Evolutionary conservation across 2,113 vertebrate genomes (phyloP).

Genomic region (human (Homo sapiens)): GRCh38 chr9:32173001-32173500

Average conservation of each 20-base stretch:
- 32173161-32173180: not conserved
- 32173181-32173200: rapidly evolving
- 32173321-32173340: not conserved
- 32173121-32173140: not conserved
- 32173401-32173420: not conserved
- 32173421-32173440: not conserved
- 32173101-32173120: not conserved
- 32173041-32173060: not conserved
- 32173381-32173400: not conserved
- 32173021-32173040: not conserved
- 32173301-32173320: not conserved
- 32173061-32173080: not conserved
- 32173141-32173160: not conserved
- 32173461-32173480: not conserved
- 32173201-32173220: not conserved
- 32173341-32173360: not conserved
- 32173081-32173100: not conserved
- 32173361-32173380: not conserved
- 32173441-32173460: not conserved
- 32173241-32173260: not conserved
- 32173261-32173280: no score
- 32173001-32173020: slow-evolving; percentile 2
- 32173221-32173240: not conserved
- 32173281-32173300: not conserved
- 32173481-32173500: not conserved